Percentiles rank a stretch among this genome's conserved stretches.
phyloP scores from a whole-genome alignment of 1,140 invertebrate genomes.

The Drosophila micromelanica region DNA sequence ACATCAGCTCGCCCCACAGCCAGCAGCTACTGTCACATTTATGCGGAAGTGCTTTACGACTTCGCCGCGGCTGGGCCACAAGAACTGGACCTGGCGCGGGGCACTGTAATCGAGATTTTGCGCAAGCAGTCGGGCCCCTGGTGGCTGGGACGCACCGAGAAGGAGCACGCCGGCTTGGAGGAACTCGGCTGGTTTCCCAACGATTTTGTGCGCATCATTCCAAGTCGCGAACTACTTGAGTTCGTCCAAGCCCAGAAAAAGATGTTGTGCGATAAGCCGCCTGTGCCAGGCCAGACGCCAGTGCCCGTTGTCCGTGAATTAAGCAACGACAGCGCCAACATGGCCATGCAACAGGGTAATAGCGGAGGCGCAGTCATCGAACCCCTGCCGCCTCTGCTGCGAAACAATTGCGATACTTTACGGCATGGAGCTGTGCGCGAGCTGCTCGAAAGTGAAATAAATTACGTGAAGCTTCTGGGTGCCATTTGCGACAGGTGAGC shows the following conservation, averaged over 20 bases:
- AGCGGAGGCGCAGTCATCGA: constrained; percentile 77
- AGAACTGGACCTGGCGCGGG: constrained; percentile 74
- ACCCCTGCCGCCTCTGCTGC: constrained; percentile 51
- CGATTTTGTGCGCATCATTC: constrained; percentile 79
- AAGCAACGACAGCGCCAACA: constrained; percentile 41
- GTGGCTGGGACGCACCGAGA: constrained; percentile 80
- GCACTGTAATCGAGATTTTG: constrained; percentile 75
- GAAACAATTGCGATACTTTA: constrained; percentile 53
- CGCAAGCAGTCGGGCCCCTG: constrained; percentile 78
- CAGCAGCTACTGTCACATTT: constrained; percentile 60
- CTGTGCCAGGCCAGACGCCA: no score
- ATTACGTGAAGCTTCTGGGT: constrained; percentile 80
- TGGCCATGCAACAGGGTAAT: constrained; percentile 69
- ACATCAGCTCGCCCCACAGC: constrained; percentile 33
- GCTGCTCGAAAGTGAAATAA: constrained; percentile 79
- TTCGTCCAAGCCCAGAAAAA: constrained; percentile 39
- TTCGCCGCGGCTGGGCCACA: constrained; percentile 76
- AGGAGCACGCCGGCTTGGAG: constrained; percentile 64
- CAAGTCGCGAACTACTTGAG: constrained; percentile 61
- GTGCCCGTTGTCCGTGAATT: no score
- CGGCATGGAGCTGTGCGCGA: constrained; percentile 73
- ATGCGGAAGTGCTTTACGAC: constrained; percentile 79
- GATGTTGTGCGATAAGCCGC: no score
- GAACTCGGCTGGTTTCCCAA: constrained; percentile 83
- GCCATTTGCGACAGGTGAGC: constrained; percentile 80